Base-by-base conservation (phyloP, 1,140 invertebrate species). In the Potamilus streckersoni region DNA sequence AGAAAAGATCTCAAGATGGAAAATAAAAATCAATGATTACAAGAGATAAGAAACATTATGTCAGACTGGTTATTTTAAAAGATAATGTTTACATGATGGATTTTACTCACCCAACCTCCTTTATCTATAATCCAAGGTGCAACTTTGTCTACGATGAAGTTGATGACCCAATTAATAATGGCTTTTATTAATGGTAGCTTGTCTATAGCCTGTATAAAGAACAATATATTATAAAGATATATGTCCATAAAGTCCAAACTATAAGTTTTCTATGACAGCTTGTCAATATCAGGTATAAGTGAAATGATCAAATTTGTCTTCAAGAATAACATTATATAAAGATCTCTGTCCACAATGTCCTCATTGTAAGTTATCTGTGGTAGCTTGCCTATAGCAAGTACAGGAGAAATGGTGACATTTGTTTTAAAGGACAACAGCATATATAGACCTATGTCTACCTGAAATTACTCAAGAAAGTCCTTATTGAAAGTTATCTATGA, bases 41-140 rank as follows among this genome's bases (percentile, higher is more conserved):
- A 38, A 38, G 8, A 6, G 4, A 38, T 8, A 38, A 38, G 1
- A 38, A 6, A 38, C 38, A 38, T 38, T 0, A 38, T 38, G 4
- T 38, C 38, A 38, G 38, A 8, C 38, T 38, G 38, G 0, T 38
- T 38, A 38, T 38, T 38, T 38, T 38, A 55, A 76, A 31, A 13
- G 38, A 2, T 3, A 2, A 59, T 57, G 23, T 69, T 27, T 57
- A 38, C 3, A 20, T 19, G 17, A 64, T 16, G 64, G n/a, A 27
- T 20, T 20, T n/a, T 65, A 82, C 88, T 83, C 82, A 90, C 89
- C 89, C 89, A 90, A 76, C 89, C 89, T 11, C 89, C 89, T 79
- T 87, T 74, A 5, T 84, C 85, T 31, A 89, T 84, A 66, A 90
- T 90, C 88, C 88, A 89, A 6, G 79, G 74, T n/a, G 88, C 87